A percentile compares a stretch with the other conserved stretches of the same genome.
These are phyloP conservation scores for Tetraodon nigroviridis DNA, from an alignment of 2,113 vertebrate genomes.

Conservation along the genomic window DNA sequence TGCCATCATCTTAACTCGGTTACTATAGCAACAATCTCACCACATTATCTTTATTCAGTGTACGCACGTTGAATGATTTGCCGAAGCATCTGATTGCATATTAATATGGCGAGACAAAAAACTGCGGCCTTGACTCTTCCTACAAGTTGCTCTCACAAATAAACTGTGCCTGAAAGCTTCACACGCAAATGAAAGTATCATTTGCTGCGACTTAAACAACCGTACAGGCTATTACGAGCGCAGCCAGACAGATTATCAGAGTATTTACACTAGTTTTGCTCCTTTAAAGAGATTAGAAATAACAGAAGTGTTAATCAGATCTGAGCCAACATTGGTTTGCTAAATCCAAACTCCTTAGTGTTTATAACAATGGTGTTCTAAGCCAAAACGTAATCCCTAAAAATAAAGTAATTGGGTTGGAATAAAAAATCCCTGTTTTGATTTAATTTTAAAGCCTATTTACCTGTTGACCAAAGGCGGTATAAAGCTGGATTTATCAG, in stretches of 20 bases:
- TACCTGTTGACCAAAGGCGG: background rate
- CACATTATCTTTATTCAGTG: too few species aligned
- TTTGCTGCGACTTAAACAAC: slow-evolving; percentile 5
- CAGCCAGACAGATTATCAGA: background rate
- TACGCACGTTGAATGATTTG: too few species aligned
- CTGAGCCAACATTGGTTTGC: slow-evolving; percentile 8
- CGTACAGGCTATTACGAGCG: background rate
- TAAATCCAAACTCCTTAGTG: background rate
- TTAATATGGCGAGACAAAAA: too few species aligned
- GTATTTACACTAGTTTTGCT: slow-evolving; percentile 7
- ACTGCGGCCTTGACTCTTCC: too few species aligned
- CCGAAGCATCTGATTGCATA: too few species aligned
- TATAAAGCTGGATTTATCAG: slow-evolving; percentile 15
- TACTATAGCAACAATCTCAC: too few species aligned
- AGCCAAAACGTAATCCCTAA: slow-evolving; percentile 33
- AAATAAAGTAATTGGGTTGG: slow-evolving; percentile 22
- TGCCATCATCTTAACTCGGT: too few species aligned
- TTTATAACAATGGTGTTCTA: slow-evolving; percentile 21
- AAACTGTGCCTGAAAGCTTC: background rate
- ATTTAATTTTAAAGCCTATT: slow-evolving; percentile 1
- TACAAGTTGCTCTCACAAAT: background rate
- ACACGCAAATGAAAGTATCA: background rate
- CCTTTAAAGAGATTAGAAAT: slow-evolving; percentile 6
- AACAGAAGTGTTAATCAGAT: slow-evolving; percentile 23
- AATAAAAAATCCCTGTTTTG: background rate